A percentile compares a stretch with the other conserved stretches of the same genome.
These are phyloP conservation scores for Vireo altiloquus DNA, from an alignment of 2,113 vertebrate genomes.

Conservation along the genomic window DNA sequence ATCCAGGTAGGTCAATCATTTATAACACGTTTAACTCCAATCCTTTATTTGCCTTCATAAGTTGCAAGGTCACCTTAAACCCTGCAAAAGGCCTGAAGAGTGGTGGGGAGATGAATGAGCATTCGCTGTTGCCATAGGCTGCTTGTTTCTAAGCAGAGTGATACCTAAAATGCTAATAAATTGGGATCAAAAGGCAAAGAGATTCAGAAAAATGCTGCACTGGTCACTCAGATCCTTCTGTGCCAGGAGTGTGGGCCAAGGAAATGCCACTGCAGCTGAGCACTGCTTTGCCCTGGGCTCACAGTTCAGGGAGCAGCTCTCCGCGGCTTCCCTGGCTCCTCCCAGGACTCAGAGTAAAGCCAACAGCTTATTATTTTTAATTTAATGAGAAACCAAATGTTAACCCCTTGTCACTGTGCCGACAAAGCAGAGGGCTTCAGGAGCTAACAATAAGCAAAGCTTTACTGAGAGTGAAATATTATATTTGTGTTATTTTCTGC, in stretches of 20 bases:
- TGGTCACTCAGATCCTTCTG: not conserved
- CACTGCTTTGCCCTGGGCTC: not conserved
- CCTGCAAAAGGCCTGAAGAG: not conserved
- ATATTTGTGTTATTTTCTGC: not conserved
- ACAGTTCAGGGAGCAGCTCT: not conserved
- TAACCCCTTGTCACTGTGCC: not conserved
- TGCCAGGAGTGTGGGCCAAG: not conserved
- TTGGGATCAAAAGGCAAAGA: not conserved
- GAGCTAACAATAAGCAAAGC: not conserved
- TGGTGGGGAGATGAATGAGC: not conserved
- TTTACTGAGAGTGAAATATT: not conserved
- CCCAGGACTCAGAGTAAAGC: not conserved
- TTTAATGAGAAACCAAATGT: not conserved
- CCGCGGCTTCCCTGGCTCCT: not conserved
- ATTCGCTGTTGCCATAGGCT: not conserved
- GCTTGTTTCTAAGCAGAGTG: not conserved
- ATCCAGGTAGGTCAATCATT: constrained; percentile 43
- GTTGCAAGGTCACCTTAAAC: constrained; percentile 47
- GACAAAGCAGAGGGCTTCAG: not conserved
- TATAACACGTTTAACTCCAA: not conserved
- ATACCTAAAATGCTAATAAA: not conserved
- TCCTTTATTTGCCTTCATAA: constrained; percentile 30
- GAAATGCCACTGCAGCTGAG: not conserved
- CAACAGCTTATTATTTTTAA: not conserved
- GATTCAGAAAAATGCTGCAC: not conserved